Conservation (phyloP, 2,113 vertebrate genomes). For the Saccopteryx leptura region DNA sequence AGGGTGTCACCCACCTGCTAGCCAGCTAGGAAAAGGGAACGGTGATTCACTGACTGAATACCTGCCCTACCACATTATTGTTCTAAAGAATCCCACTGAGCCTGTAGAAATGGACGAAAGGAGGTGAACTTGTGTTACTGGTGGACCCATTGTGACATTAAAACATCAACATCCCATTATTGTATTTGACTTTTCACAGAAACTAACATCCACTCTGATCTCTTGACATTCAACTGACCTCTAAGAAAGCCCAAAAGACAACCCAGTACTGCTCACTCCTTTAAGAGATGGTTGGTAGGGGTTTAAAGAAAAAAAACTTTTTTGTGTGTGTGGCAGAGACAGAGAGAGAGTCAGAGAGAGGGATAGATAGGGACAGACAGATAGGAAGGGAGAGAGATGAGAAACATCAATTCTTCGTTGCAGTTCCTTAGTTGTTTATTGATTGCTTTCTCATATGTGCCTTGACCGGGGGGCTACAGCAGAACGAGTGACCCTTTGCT, state of each 20-base stretch:
- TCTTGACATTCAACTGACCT: conserved; percentile 4
- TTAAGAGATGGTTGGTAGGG: not conserved
- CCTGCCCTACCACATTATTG: conserved; percentile 63
- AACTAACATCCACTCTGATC: conserved; percentile 2
- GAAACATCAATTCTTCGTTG: too few relatives aligned
- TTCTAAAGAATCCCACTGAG: conserved; percentile 47
- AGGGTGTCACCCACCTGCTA: not conserved
- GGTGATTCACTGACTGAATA: conserved; percentile 49
- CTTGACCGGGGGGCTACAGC: too few relatives aligned
- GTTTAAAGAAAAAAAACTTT: not conserved
- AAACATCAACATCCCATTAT: conserved; percentile 52
- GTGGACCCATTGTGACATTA: conserved; percentile 43
- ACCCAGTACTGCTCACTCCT: not conserved
- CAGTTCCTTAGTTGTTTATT: too few relatives aligned
- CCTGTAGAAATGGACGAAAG: not conserved
- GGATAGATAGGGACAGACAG: too few relatives aligned
- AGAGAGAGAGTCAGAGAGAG: too few relatives aligned
- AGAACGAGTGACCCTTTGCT: too few relatives aligned
- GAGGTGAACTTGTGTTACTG: conserved; percentile 49
- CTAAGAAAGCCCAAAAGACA: not conserved
- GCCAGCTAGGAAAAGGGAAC: not conserved
- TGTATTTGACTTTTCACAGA: conserved; percentile 68
- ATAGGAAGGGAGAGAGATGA: too few relatives aligned
- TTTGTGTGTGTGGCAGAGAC: too few relatives aligned
- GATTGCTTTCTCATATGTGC: too few relatives aligned